A percentile compares a stretch with the other conserved stretches of the same genome.
phyloP scores from a whole-genome alignment of 2,797 vertebrate species.

The Paratrypauchen microcephalus region DNA sequence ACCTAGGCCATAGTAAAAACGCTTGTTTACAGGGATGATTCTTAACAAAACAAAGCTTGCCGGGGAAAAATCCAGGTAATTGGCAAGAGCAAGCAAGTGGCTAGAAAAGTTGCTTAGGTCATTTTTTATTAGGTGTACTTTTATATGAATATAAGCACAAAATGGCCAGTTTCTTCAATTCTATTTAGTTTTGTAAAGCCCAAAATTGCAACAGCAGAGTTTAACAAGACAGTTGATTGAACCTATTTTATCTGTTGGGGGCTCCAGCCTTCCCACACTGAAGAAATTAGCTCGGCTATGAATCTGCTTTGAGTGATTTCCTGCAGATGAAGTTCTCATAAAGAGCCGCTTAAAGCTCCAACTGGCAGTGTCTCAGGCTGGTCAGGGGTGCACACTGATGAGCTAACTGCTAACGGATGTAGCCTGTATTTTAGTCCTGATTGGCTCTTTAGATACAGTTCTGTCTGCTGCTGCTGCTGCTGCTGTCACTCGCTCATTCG shows the following conservation, averaged over 20 bases:
- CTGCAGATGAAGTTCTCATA: constrained; percentile 37
- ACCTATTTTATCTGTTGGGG: not conserved
- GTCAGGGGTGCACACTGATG: constrained; percentile 53
- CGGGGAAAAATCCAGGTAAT: too few relatives aligned
- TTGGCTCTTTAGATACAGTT: constrained; percentile 35
- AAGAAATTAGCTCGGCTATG: constrained; percentile 27
- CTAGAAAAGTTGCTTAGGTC: too few relatives aligned
- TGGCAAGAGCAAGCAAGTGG: too few relatives aligned
- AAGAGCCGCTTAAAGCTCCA: constrained; percentile 42
- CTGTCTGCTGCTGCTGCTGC: constrained; percentile 25
- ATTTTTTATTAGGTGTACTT: too few relatives aligned
- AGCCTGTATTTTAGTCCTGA: constrained; percentile 41
- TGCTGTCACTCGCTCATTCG: constrained; percentile 60
- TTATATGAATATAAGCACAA: too few relatives aligned
- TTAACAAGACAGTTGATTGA: too few relatives aligned
- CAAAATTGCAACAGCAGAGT: too few relatives aligned
- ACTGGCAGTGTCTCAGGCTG: constrained; percentile 56
- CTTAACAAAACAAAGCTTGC: too few relatives aligned
- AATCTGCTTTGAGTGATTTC: constrained; percentile 22
- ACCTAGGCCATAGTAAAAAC: too few relatives aligned
- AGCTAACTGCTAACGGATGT: constrained; percentile 23
- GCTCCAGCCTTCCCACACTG: constrained; percentile 19
- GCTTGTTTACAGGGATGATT: too few relatives aligned
- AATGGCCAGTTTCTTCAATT: too few relatives aligned
- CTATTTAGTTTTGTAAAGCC: too few relatives aligned